Evolutionary conservation across 2,113 vertebrate species (phyloP).

Genomic region (Aegotheles bennettii): DNA sequence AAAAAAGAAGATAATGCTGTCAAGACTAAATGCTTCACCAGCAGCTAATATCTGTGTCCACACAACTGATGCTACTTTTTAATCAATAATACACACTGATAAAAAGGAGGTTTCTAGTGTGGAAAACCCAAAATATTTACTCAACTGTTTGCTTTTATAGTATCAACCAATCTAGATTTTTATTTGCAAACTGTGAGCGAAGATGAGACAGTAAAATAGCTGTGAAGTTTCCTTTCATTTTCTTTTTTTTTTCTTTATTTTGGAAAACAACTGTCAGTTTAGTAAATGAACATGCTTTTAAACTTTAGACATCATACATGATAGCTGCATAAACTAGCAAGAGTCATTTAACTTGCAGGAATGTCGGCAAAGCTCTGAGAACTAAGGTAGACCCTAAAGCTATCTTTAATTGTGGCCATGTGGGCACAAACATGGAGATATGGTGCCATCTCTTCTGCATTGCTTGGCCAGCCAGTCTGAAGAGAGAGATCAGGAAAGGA

Average conservation of each 20-base stretch:
- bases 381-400: not conserved
- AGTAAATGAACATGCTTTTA: not conserved
- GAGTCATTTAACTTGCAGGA: not conserved
- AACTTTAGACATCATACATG: not conserved
- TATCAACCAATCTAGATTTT: not conserved
- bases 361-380: not conserved
- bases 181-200: conserved; percentile 40
- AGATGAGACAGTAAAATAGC: not conserved
- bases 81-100: not conserved
- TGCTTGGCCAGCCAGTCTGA: conserved; percentile 23
- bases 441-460: not conserved
- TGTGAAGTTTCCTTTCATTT: not conserved
- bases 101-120: not conserved
- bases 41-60: not conserved
- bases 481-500: conserved; percentile 6
- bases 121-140: conserved; percentile 5
- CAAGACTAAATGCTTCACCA: not conserved
- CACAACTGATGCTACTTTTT: not conserved
- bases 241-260: not conserved
- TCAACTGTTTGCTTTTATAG: conserved; percentile 23
- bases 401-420: not conserved
- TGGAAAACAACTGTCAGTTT: not conserved
- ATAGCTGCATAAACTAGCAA: not conserved
- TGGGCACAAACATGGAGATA: not conserved
- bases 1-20: not conserved